Conservation (phyloP, 1,140 invertebrate species). For the Neodiprion lecontei region DNA sequence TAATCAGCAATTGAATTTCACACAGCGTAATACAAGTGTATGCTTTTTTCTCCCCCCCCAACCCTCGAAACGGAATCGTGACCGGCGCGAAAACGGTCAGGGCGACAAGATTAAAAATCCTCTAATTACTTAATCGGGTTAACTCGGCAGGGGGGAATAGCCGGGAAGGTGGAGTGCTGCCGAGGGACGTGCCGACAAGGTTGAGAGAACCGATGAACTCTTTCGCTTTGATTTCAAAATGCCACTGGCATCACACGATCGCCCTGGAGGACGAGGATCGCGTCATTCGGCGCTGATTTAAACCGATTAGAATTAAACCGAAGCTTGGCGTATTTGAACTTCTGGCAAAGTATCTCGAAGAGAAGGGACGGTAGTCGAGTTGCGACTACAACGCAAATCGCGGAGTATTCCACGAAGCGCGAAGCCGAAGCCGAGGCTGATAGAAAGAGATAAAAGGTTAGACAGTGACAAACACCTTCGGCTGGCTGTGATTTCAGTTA, state of each 20-base stretch:
- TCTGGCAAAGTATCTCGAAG: not conserved
- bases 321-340: too few relatives aligned
- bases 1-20: conserved; percentile 59
- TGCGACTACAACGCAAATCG: not conserved
- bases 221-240: not conserved
- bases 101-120: conserved; percentile 60
- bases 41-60: conserved; percentile 49
- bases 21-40: conserved; percentile 45
- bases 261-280: not conserved
- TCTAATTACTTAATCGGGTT: conserved; percentile 59
- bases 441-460: conserved; percentile 13
- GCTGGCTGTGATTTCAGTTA: conserved; percentile 50
- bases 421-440: not conserved
- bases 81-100: conserved; percentile 33
- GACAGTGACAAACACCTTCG: conserved; percentile 49
- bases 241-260: not conserved
- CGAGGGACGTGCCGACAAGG: conserved; percentile 9
- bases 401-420: conserved; percentile 9
- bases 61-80: not conserved
- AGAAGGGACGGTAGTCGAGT: not conserved
- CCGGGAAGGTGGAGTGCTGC: not conserved
- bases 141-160: conserved; percentile 25
- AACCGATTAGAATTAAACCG: too few relatives aligned
- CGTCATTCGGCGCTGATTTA: not conserved
- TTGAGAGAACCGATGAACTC: not conserved